Conservation (phyloP, 2,113 vertebrate genomes). For the Siniperca knerii region DNA sequence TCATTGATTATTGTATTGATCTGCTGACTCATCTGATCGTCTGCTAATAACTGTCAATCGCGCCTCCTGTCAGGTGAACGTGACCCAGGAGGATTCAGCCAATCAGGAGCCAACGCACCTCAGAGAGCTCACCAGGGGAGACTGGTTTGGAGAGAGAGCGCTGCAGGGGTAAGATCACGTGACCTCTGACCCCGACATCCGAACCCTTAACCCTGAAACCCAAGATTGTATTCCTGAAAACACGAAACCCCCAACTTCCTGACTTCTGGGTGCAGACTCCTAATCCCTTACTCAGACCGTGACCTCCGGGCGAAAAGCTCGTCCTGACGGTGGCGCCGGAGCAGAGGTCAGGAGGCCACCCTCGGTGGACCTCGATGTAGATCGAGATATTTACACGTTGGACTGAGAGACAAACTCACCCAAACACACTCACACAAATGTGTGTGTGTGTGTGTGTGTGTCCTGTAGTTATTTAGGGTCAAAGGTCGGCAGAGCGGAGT, state of each 20-base stretch:
- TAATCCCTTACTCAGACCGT: too few species aligned
- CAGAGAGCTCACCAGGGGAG: conserved; percentile 68
- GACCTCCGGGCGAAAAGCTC: too few species aligned
- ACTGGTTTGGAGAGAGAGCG: conserved; percentile 78
- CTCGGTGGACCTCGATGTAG: too few species aligned
- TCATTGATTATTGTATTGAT: background rate
- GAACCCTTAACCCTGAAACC: background rate
- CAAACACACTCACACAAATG: too few species aligned
- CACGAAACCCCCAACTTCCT: too few species aligned
- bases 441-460: background rate
- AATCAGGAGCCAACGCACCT: conserved; percentile 61
- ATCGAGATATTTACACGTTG: too few species aligned
- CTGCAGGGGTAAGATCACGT: conserved; percentile 70
- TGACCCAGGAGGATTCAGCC: conserved; percentile 66
- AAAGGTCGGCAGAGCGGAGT: too few species aligned
- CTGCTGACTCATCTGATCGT: background rate
- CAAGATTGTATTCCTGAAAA: too few species aligned
- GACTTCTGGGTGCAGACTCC: too few species aligned
- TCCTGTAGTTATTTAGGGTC: background rate
- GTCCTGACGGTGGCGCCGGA: too few species aligned
- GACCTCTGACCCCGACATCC: background rate
- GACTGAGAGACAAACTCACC: too few species aligned
- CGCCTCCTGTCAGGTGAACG: conserved; percentile 63
- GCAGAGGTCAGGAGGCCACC: too few species aligned
- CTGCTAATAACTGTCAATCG: background rate